These are phyloP conservation scores for Macrobrachium nipponense DNA, from an alignment of 1,140 invertebrate species.

Conservation along the genomic window DNA sequence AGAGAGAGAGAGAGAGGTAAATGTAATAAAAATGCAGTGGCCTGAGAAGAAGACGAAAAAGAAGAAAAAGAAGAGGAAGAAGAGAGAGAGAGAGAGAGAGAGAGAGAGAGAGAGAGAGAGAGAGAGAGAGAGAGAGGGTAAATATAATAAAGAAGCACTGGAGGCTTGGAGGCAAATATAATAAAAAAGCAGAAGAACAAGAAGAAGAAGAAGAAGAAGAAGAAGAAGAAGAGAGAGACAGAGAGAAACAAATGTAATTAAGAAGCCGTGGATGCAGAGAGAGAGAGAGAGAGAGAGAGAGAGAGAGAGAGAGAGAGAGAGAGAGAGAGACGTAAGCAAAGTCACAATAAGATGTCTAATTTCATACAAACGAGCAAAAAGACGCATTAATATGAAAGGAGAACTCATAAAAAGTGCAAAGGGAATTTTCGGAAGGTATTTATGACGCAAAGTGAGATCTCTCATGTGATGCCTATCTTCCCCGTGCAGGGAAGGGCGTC, in stretches of 20 bases:
- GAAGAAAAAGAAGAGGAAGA: background rate
- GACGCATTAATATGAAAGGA: background rate
- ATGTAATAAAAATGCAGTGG: slow-evolving; percentile 1
- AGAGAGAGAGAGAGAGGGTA: background rate
- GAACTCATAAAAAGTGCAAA: background rate
- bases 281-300: background rate
- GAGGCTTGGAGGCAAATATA: background rate
- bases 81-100: background rate
- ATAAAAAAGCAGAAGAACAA: background rate
- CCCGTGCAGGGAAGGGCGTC: too few relatives aligned
- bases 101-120: background rate
- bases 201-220: slow-evolving; percentile 14
- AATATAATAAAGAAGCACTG: background rate
- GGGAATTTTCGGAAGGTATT: too few relatives aligned
- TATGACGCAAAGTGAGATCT: too few relatives aligned
- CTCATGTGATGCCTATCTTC: too few relatives aligned
- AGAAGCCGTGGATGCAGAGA: background rate
- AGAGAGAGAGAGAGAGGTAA: slow-evolving; percentile 17
- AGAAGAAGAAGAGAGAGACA: slow-evolving; percentile 28
- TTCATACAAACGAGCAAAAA: background rate
- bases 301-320: background rate
- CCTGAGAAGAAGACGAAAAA: too few relatives aligned
- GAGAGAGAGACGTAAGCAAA: background rate
- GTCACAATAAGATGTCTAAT: background rate
- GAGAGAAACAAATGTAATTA: slow-evolving; percentile 12